Percentiles rank a stretch among this genome's conserved stretches.
Evolutionary conservation across 1,140 invertebrate species (phyloP).

Genomic region (Onthophagus taurus): DNA sequence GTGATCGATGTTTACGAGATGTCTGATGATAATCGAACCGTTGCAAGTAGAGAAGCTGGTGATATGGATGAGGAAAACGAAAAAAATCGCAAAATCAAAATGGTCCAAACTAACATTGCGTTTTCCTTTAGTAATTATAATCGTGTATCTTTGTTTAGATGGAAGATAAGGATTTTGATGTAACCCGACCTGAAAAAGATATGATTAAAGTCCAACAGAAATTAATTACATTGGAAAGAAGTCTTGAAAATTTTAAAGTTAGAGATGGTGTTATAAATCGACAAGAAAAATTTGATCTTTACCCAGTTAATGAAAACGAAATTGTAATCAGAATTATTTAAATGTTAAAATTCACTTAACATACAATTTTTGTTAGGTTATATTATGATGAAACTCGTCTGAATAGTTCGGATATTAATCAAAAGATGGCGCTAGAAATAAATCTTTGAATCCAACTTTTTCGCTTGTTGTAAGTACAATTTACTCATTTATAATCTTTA

Average conservation of each 20-base stretch:
- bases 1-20: neutral
- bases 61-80: neutral
- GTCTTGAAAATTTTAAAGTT: conserved; percentile 12
- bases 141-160: neutral
- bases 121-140: too few relatives aligned
- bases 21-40: neutral
- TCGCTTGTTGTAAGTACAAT: too few relatives aligned
- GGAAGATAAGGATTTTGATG: conserved; percentile 1
- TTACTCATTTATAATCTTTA: too few relatives aligned
- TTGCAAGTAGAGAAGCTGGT: neutral
- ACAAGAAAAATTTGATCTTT: too few relatives aligned
- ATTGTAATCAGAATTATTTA: too few relatives aligned
- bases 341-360: too few relatives aligned
- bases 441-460: neutral
- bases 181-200: conserved; percentile 11
- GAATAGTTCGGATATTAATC: neutral
- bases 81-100: neutral
- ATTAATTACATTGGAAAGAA: conserved; percentile 13
- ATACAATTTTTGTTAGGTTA: too few relatives aligned
- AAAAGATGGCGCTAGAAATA: neutral
- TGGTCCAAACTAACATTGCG: too few relatives aligned
- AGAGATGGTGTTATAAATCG: neutral
- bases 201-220: conserved; percentile 16
- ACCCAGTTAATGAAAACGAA: too few relatives aligned
- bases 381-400: neutral